A percentile compares a stretch with the other conserved stretches of the same genome.
phyloP scores from a whole-genome alignment of 2,113 vertebrate genomes.

The Macquaria ambigua region DNA sequence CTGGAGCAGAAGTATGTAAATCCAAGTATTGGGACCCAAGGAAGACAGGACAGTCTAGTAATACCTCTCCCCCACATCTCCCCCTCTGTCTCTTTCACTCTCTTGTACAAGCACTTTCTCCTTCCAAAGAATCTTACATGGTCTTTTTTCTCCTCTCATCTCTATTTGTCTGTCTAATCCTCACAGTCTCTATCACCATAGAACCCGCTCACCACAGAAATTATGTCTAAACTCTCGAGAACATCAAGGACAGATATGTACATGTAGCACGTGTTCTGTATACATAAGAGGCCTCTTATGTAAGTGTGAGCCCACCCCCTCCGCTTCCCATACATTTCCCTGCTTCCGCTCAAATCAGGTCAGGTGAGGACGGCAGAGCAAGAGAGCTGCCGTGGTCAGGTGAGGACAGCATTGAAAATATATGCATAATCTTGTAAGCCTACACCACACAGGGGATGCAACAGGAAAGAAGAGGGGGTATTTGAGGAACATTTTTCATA shows the following conservation, averaged over 20 bases:
- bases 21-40: conserved; percentile 27
- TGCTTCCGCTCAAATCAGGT: conserved; percentile 72
- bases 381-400: conserved; percentile 66
- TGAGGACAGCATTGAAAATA: conserved; percentile 68
- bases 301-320: conserved; percentile 67
- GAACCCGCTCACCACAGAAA: conserved; percentile 4
- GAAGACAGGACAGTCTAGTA: conserved; percentile 35
- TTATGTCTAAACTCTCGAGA: conserved; percentile 2
- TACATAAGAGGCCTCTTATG: conserved; percentile 75
- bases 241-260: conserved; percentile 9
- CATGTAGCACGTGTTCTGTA: conserved; percentile 58
- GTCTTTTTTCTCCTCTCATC: conserved; percentile 23
- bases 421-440: conserved; percentile 41
- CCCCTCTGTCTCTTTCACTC: conserved; percentile 22
- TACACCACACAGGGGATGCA: conserved; percentile 11
- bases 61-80: neutral
- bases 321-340: conserved; percentile 65
- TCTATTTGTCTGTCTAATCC: conserved; percentile 32
- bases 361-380: conserved; percentile 76
- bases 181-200: conserved; percentile 14
- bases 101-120: conserved; percentile 26
- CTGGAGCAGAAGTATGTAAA: conserved; percentile 51
- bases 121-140: conserved; percentile 49
- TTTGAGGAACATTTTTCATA: conserved; percentile 5
- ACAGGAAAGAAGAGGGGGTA: neutral